Evolutionary conservation across 2,888 invertebrate genomes (phyloP).

Genomic region (Thymelicus lineola): DNA sequence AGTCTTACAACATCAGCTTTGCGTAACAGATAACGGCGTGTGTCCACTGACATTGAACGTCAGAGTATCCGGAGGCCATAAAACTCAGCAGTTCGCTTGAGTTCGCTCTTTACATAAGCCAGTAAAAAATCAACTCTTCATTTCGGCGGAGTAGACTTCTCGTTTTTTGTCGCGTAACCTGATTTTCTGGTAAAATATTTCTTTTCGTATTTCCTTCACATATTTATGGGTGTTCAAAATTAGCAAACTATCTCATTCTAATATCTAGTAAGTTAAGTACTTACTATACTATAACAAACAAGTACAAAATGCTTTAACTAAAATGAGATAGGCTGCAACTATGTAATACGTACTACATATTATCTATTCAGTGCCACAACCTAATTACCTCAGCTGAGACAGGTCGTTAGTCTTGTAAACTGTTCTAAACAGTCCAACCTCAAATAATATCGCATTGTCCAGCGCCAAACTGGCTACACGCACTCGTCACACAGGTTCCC

Average conservation of each 20-base stretch:
- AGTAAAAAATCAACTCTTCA: constrained; percentile 44
- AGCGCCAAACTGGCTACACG: constrained; percentile 28
- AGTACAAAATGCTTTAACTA: too few species aligned
- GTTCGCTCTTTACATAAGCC: constrained; percentile 27
- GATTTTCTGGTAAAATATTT: constrained; percentile 18
- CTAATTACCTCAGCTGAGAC: not conserved
- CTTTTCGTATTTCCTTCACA: not conserved
- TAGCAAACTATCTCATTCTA: too few species aligned
- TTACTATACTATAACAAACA: too few species aligned
- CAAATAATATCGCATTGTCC: constrained; percentile 28
- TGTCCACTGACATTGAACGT: constrained; percentile 42
- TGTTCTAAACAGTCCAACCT: constrained; percentile 20
- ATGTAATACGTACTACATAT: too few species aligned
- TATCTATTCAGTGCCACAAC: not conserved
- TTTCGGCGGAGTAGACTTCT: constrained; percentile 38
- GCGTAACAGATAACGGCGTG: constrained; percentile 42
- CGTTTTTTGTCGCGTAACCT: constrained; percentile 32
- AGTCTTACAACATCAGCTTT: constrained; percentile 44
- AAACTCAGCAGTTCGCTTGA: constrained; percentile 31
- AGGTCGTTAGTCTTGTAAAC: constrained; percentile 21
- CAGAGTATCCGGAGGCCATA: constrained; percentile 30
- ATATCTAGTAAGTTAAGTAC: too few species aligned
- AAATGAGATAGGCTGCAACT: too few species aligned
- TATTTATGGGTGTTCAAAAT: too few species aligned
- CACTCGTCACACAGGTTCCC: constrained; percentile 46